Evolutionary conservation across 2,113 vertebrate genomes (phyloP).

Genomic region (Coregonus clupeaformis): DNA sequence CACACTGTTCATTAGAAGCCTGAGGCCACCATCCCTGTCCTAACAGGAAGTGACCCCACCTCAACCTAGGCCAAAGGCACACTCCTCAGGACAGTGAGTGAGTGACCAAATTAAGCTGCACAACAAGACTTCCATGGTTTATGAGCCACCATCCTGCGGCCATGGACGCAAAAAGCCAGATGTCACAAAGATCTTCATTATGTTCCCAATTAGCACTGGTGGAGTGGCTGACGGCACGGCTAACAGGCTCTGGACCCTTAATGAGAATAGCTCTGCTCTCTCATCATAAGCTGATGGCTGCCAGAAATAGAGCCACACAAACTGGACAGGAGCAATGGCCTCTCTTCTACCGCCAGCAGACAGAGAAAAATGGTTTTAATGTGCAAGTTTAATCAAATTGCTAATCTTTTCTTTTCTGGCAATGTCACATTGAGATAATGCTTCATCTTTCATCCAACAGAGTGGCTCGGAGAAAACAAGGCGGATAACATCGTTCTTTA

Average conservation of each 20-base stretch:
- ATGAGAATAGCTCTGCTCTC: background rate
- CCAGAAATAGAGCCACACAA: background rate
- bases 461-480: background rate
- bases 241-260: background rate
- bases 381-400: slow-evolving; percentile 6
- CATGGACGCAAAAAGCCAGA: background rate
- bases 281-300: background rate
- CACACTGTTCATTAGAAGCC: background rate
- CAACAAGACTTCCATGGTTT: background rate
- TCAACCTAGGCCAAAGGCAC: background rate
- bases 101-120: background rate
- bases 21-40: background rate
- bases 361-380: background rate
- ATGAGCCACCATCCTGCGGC: background rate
- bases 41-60: slow-evolving; percentile 20
- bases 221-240: background rate
- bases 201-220: slow-evolving; percentile 12
- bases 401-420: background rate
- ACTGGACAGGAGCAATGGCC: background rate
- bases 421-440: slow-evolving; percentile 7
- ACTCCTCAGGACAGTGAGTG: background rate
- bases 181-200: slow-evolving; percentile 20
- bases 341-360: background rate
- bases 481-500: background rate
- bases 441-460: slow-evolving; percentile 6